Percentiles rank a stretch among this genome's conserved stretches.
phyloP scores from a whole-genome alignment of 2,797 vertebrate genomes.

The Danio jaintianensis region DNA sequence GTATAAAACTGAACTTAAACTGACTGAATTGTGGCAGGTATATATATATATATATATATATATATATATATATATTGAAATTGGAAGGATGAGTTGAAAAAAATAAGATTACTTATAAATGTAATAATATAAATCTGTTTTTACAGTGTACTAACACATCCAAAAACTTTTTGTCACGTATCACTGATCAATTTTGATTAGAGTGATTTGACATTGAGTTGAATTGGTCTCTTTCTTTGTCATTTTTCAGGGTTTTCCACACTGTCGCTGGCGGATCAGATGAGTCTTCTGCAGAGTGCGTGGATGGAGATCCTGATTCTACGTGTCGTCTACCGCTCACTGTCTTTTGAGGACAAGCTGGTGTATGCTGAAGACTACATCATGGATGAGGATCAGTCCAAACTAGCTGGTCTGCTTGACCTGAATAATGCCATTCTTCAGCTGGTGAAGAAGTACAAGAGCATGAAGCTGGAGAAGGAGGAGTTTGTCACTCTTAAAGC shows the following conservation, averaged over 20 bases:
- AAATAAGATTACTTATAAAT: too few species aligned
- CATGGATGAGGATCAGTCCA: constrained; percentile 99
- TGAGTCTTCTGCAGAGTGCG: constrained; percentile 98
- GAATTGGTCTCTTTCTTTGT: constrained; percentile 6
- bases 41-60: too few species aligned
- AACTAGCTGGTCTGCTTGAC: constrained; percentile 95
- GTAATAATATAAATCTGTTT: too few species aligned
- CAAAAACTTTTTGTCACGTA: constrained; percentile 25
- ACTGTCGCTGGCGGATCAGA: constrained; percentile 97
- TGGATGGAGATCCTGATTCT: constrained; percentile 99
- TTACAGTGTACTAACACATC: constrained; percentile 4
- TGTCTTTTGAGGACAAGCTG: constrained; percentile 98
- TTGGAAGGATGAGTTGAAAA: too few species aligned
- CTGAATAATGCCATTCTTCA: constrained; percentile 98
- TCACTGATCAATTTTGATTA: constrained; percentile 20
- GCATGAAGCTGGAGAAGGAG: constrained; percentile 98
- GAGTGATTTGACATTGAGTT: not conserved
- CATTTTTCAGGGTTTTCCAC: constrained; percentile 92
- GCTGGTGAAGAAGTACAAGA: constrained; percentile 98
- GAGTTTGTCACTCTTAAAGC: constrained; percentile 99
- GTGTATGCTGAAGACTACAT: constrained; percentile 99
- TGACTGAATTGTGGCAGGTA: too few species aligned
- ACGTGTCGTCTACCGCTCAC: constrained; percentile 95
- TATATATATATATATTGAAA: too few species aligned
- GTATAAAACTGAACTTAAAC: too few species aligned